Evolutionary conservation across 2,113 vertebrate genomes (phyloP), one percentile per base, ranked within the genome.

Genomic region (Bubo scandiacus): DNA sequence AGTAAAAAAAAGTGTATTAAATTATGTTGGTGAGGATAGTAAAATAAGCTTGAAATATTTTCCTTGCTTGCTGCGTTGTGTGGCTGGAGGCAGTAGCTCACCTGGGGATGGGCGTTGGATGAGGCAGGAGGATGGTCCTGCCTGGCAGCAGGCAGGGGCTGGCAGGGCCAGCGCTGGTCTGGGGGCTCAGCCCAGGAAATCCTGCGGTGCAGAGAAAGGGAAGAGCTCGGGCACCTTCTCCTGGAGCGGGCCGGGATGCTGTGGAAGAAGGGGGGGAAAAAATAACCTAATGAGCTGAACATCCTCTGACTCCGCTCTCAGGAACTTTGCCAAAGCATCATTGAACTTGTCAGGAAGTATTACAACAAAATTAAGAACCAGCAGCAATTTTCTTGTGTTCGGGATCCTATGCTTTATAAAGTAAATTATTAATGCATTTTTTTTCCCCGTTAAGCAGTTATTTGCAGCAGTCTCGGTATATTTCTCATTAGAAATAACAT

Each of bases 401-500:
- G 5, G 90, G 87, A 97, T 94, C 97, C 77, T 74, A 20, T 5
- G 91, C 97, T 98, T 97, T 98, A 97, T 96, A 61, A 96, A 98
- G 97, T 98, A 96, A 98, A 98, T 98, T 98, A 98, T 98, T 98
- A 98, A 98, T 98, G 97, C 83, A 8, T 81, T 94, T 89, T 83
- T 89, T 95, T 88, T 2, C 94, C 96, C 94, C 8, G 87, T 98
- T 98, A 98, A 98, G 96, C 93, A 96, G 95, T 97, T 98, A 97
- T 97, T 98, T 98, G 96, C 97, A 96, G 97, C 92, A 84, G 94
- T 96, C 97, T 96, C 5, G 84, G 97, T 96, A 83, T 97, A 96
- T 97, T 98, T 97, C 97, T 98, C 97, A 96, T 98, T 98, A 98
- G 98, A 97, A 98, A 97, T 97, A 98, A 98, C 97, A 98, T 98